phyloP scores from a whole-genome alignment of 2,797 vertebrate genomes.

The Tokudaia tokunoshimensis region DNA sequence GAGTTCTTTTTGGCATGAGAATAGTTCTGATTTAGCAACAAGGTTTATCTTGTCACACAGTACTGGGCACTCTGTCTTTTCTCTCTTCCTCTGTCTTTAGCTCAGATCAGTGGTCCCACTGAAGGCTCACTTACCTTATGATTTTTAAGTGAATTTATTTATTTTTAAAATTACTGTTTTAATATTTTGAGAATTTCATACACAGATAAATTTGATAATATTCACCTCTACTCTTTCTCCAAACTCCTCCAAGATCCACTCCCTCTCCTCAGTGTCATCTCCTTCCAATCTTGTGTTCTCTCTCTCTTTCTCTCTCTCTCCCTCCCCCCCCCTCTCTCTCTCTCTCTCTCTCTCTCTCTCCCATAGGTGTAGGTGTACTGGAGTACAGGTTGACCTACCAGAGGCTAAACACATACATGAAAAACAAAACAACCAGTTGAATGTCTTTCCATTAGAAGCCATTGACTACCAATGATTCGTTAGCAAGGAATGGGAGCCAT shows the following conservation, averaged over 20 bases:
- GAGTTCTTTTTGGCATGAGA: background rate
- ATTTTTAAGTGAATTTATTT: background rate
- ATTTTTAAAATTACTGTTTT: background rate
- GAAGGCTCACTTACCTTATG: background rate
- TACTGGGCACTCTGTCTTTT: background rate
- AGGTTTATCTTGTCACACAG: background rate
- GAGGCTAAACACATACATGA: background rate
- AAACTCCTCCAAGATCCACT: background rate
- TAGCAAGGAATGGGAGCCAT: background rate
- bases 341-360: no score
- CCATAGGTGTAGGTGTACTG: background rate
- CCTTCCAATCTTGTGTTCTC: background rate
- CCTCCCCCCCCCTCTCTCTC: no score
- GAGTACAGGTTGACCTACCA: background rate
- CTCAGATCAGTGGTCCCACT: background rate
- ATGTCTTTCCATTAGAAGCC: background rate
- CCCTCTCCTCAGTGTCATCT: background rate
- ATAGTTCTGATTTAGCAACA: background rate
- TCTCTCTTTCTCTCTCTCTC: background rate
- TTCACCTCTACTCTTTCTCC: background rate
- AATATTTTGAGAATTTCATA: background rate
- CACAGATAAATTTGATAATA: background rate
- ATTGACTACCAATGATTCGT: background rate
- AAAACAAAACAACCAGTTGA: background rate
- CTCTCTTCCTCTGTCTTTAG: background rate